Percentiles rank a stretch among this genome's conserved stretches.
Conservation (phyloP, 2,113 vertebrate species). For the Gobiocypris rarus region DNA sequence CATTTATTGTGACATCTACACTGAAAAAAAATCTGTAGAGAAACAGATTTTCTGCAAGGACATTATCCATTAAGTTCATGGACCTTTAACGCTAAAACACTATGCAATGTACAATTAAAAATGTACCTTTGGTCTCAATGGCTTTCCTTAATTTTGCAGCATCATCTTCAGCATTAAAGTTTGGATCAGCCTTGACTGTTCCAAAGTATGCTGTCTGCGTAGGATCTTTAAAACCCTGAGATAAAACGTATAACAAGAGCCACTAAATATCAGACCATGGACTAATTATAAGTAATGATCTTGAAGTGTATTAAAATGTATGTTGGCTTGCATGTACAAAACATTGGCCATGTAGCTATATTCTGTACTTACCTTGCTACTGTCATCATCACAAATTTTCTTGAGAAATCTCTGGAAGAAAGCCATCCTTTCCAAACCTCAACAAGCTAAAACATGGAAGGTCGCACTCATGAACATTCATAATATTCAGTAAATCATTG, state of each 20-base stretch:
- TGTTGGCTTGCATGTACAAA: not conserved
- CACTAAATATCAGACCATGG: not conserved
- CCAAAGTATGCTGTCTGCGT: slow-evolving; percentile 67
- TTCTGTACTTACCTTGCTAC: not conserved
- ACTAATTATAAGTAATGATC: not conserved
- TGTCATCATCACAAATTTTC: not conserved
- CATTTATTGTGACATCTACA: not conserved
- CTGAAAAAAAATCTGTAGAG: too few species aligned
- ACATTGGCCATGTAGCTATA: not conserved
- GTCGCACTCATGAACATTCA: not conserved
- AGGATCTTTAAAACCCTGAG: slow-evolving; percentile 55
- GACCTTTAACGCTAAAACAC: not conserved
- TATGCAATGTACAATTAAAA: not conserved
- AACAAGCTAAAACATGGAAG: not conserved
- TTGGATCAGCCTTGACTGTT: slow-evolving; percentile 73
- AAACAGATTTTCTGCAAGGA: not conserved
- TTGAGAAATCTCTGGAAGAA: slow-evolving; percentile 11
- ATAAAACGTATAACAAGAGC: not conserved
- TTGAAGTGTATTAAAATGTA: not conserved
- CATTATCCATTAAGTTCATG: not conserved
- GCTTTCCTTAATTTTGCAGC: slow-evolving; percentile 79
- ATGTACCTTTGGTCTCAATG: slow-evolving; percentile 82
- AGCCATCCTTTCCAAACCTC: slow-evolving; percentile 12
- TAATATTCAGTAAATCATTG: not conserved
- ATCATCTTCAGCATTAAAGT: slow-evolving; percentile 82